phyloP scores from a whole-genome alignment of 2,113 vertebrate species.

The Nyctibius bracteatus region DNA sequence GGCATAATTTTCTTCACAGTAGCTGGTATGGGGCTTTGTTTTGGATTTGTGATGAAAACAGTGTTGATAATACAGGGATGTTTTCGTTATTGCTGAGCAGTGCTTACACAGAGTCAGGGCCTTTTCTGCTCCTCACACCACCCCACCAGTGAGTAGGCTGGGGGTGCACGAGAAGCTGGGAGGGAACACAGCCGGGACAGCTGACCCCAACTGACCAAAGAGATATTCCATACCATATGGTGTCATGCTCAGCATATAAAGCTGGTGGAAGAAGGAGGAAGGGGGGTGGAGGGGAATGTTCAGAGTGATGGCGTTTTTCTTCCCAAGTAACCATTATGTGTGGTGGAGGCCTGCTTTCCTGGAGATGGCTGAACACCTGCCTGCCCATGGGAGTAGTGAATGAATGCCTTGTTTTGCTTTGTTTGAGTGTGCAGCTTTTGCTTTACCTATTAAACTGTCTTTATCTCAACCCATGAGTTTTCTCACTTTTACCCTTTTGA shows the following conservation, averaged over 20 bases:
- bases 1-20: neutral
- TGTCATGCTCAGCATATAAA: neutral
- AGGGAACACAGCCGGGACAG: neutral
- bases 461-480: neutral
- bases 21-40: neutral
- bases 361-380: neutral
- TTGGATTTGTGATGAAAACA: neutral
- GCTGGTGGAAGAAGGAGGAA: neutral
- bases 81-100: neutral
- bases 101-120: too few species aligned
- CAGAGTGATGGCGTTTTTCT: fast-evolving
- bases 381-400: neutral
- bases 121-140: neutral
- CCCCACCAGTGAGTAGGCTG: neutral
- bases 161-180: too few species aligned
- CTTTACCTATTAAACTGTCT: neutral
- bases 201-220: neutral
- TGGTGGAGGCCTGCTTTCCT: neutral
- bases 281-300: neutral
- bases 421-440: fast-evolving
- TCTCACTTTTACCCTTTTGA: neutral
- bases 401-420: neutral
- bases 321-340: fast-evolving
- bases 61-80: neutral
- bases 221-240: neutral